phyloP scores from a whole-genome alignment of 2,797 vertebrate genomes.

The Anniella stebbinsi region DNA sequence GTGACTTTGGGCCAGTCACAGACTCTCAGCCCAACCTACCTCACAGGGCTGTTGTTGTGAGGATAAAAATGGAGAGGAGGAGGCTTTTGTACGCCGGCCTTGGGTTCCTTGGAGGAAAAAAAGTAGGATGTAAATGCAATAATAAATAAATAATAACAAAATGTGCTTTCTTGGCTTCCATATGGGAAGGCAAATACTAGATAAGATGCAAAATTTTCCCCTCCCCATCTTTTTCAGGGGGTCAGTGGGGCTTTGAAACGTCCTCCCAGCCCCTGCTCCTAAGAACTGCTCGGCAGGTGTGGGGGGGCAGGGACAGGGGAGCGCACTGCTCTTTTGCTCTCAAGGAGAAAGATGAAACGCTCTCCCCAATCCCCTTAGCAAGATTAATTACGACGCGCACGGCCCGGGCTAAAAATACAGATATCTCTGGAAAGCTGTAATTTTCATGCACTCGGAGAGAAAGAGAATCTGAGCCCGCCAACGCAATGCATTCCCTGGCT shows the following conservation, averaged over 20 bases:
- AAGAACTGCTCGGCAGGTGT: background rate
- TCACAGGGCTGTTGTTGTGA: no score
- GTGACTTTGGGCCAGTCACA: no score
- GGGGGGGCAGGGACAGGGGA: background rate
- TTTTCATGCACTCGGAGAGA: conserved; percentile 48
- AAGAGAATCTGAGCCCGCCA: background rate
- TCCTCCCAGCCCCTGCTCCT: background rate
- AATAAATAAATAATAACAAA: no score
- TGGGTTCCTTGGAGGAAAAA: no score
- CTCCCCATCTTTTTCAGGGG: no score
- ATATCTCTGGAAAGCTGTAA: conserved; percentile 35
- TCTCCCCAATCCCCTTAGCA: background rate
- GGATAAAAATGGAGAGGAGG: no score
- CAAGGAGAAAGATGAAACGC: conserved; percentile 3
- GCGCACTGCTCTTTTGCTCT: background rate
- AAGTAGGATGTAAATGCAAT: no score
- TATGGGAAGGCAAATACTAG: background rate
- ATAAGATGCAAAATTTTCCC: background rate
- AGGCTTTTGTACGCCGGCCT: no score
- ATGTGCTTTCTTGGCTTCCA: no score
- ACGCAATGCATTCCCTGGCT: background rate
- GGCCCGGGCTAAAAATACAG: conserved; percentile 35
- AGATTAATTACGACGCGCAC: conserved; percentile 9
- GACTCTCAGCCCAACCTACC: no score
- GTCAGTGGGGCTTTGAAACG: background rate